Base-by-base conservation (phyloP, 2,888 invertebrate species). In the Laspeyria flexula region DNA sequence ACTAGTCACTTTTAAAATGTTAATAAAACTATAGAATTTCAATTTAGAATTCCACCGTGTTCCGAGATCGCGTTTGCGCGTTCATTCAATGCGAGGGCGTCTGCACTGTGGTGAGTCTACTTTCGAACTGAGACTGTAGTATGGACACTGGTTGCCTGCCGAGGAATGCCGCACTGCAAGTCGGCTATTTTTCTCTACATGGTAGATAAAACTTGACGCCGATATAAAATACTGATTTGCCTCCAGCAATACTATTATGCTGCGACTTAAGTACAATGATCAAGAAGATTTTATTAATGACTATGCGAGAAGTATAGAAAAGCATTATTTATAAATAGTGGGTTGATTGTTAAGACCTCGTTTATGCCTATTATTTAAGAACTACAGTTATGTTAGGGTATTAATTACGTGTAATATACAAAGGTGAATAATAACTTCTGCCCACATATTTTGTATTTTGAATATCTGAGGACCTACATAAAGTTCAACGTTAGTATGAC, bases 101-200 rank as follows among this genome's bases (percentile, higher is more conserved):
- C 88, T 80, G 82, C 74, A 74, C 81, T 57, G 73, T 72, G 72
- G 77, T 78, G 78, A 78, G 83, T 81, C 83, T 83, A 88, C 87
- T 89, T 90, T 90, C 90, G 81, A 89, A 91, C 91, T 91, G 88
- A 81, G 64, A 43, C 39, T 40, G 55, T 39, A 42, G 46, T 21
- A 40, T 40, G 42, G 52, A 60, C 53, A 70, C 70, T 62, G 49
- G 46, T 70, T 64, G 51, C 46, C 52, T 67, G 66, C 58, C 33
- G 53, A 84, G 88, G 90, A 91, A 91, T 91, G 90, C 79, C 70
- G 88, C 65, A 66, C 73, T 73, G 75, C 89, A 82, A 88, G 81
- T 85, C 85, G 74, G 67, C 71, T 83, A 81, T 83, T 85, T 86
- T 82, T 83, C 76, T 81, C 71, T 79, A 75, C 72, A 75, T 75